Conservation (phyloP, 1,140 invertebrate genomes). For the Mactra quadrangularis region DNA sequence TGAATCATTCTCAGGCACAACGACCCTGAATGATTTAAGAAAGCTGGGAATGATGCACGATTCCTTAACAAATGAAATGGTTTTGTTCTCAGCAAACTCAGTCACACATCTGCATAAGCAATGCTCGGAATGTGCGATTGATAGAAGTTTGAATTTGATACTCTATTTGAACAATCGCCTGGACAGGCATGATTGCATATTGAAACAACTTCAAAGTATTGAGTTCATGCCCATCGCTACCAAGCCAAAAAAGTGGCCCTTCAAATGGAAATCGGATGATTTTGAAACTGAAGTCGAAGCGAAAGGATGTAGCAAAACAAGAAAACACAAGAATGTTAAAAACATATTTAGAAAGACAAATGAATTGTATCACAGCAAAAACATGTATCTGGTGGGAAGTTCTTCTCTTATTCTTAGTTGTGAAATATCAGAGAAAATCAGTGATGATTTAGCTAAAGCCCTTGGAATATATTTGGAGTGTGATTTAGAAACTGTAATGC, state of each 20-base stretch:
- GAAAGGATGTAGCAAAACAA: not conserved
- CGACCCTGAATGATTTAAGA: not conserved
- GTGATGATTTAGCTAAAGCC: too few relatives aligned
- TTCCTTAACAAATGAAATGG: constrained; percentile 28
- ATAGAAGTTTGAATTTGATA: constrained; percentile 25
- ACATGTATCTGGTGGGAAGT: constrained; percentile 2
- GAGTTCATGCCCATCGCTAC: constrained; percentile 59
- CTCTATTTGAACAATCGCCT: constrained; percentile 15
- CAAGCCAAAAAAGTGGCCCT: constrained; percentile 56
- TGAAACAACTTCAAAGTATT: constrained; percentile 6
- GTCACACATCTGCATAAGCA: constrained; percentile 29
- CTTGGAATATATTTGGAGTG: too few relatives aligned
- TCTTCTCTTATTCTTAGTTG: not conserved
- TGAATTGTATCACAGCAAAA: not conserved
- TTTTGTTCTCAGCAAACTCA: constrained; percentile 54
- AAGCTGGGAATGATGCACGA: constrained; percentile 56
- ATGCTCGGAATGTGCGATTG: constrained; percentile 16
- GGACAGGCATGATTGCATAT: not conserved
- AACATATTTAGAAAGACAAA: not conserved
- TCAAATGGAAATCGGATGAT: constrained; percentile 55
- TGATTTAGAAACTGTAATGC: too few relatives aligned
- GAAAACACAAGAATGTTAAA: too few relatives aligned
- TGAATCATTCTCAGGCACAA: too few relatives aligned
- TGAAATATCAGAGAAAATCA: not conserved
- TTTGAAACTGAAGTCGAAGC: not conserved